Base-by-base conservation (phyloP, 2,797 vertebrate species). In the Enteromius paludinosus region DNA sequence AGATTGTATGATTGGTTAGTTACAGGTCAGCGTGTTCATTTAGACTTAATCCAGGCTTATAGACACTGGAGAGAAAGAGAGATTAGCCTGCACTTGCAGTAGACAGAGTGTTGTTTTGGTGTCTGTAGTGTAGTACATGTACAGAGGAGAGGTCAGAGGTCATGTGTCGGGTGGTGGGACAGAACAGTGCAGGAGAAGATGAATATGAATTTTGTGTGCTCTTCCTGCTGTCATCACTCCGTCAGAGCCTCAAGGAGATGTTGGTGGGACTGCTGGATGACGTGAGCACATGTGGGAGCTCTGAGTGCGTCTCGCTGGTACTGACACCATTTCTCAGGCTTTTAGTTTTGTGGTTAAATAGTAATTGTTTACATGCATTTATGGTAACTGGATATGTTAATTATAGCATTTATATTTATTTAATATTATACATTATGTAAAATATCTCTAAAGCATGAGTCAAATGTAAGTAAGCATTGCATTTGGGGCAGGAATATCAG, bases 161-260 rank as follows among this genome's bases (percentile, higher is more conserved):
- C 5, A 88, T 93, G 88, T 93, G 92, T 90, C 91, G 90, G 91
- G 86, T 92, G 85, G 83, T 91, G 76, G 90, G 91, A 0, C 87
- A 18, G 70, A 90, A 92, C 59, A 90, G 92, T 78, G 89, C 90
- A 30, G 56, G 52, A 78, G 87, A 87, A 77, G 30, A 5, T 25
- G 78, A 78, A 83, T 83, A 86, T 66, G 87, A 89, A 56, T 79
- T 82, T 14, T 9, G 52, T 0, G 35, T 38, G 0, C 38, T 52
- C 15, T 64, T 61, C 0, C 65, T 72, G 20, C 77, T 68, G 73
- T 25, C 61, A 1, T 69, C 70, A 4, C 38, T 77, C 64, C 54
- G 64, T 7, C 61, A 49, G 72, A 61, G 66, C 28, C 82, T 89
- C 56, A 73, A 80, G 79, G 78, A 88, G 83, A 81, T 72, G 23